Base-by-base conservation (phyloP, 2,113 vertebrate species). In the Perca flavescens region DNA sequence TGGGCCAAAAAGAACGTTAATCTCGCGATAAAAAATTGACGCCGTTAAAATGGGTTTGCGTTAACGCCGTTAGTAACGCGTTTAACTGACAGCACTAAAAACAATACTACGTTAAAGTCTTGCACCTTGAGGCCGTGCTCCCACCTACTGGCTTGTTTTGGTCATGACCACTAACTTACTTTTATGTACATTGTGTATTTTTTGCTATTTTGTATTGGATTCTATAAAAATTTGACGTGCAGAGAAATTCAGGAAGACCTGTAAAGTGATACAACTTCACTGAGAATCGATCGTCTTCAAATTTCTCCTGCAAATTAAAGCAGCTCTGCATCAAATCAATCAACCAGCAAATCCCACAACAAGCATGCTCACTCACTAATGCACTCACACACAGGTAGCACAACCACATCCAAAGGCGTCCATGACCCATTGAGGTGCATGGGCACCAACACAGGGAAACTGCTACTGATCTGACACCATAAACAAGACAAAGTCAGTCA, bases 291-390 rank as follows among this genome's bases (percentile, higher is more conserved):
- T 71, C 2, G 6, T 43, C 61, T 87, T 80, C 21, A 50, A 31
- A 62, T 50, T 54, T 56, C 16, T 13, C 2, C 19, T 0, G 6
- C 54, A 56, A 61, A 77, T 62, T 46, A 79, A 34, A 58, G 67
- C 57, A 14, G 50, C 62, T 78, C 31, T 10, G 34, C 22, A 49
- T 68, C 47, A 47, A 56, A 79, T 79, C 75, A 67, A 84, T 70
- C 28, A 78, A 16, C 7, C 5, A 5, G 31, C 10, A 3, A 6
- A 17, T 73, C 61, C 36, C 50, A 21, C 28, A 31, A 61, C 58
- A 40, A 52, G 31, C 52, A 4, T 0, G 17, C 67, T 40, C 49
- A 7, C 31, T 31, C 16, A 2, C 58, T 34, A 6, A 54, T 21
- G 40, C 57, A 34, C 28, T 34, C 28, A 8, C 50, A 64, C 10